Evolutionary conservation across 1,140 invertebrate species (phyloP).

Genomic region (Coelopa frigida): DNA sequence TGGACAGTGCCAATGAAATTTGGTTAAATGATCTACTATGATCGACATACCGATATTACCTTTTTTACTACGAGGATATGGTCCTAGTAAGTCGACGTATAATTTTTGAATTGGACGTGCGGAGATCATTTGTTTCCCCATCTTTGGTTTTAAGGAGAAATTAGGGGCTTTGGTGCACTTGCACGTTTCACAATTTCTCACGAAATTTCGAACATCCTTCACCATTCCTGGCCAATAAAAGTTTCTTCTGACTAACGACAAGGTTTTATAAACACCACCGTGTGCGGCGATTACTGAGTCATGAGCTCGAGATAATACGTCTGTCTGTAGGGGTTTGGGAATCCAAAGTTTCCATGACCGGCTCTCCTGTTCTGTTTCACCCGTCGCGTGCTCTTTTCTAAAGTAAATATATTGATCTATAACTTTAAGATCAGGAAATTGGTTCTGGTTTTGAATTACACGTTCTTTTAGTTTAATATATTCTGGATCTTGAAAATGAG

Average conservation of each 20-base stretch:
- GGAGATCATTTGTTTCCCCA: not conserved
- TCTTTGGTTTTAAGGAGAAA: not conserved
- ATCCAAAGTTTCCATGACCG: constrained; percentile 8
- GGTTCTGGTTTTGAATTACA: no score
- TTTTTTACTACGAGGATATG: constrained; percentile 8
- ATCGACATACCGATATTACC: no score
- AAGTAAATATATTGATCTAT: no score
- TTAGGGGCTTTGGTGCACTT: constrained; percentile 2
- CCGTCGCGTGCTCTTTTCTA: no score
- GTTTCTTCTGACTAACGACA: not conserved
- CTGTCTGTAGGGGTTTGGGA: not conserved
- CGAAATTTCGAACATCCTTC: not conserved
- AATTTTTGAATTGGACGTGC: no score
- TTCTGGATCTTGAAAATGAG: not conserved
- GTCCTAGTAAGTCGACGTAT: constrained; percentile 9
- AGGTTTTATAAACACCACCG: constrained; percentile 1
- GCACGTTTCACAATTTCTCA: not conserved
- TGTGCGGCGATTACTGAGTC: not conserved
- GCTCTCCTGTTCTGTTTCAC: no score
- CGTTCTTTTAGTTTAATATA: no score
- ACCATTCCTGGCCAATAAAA: not conserved
- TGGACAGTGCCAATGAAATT: no score
- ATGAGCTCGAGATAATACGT: not conserved
- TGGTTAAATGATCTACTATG: no score
- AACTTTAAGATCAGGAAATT: no score